Evolutionary conservation across 2,113 vertebrate genomes (phyloP), one percentile per base, ranked within the genome.

Genomic region (Agelaius tricolor): DNA sequence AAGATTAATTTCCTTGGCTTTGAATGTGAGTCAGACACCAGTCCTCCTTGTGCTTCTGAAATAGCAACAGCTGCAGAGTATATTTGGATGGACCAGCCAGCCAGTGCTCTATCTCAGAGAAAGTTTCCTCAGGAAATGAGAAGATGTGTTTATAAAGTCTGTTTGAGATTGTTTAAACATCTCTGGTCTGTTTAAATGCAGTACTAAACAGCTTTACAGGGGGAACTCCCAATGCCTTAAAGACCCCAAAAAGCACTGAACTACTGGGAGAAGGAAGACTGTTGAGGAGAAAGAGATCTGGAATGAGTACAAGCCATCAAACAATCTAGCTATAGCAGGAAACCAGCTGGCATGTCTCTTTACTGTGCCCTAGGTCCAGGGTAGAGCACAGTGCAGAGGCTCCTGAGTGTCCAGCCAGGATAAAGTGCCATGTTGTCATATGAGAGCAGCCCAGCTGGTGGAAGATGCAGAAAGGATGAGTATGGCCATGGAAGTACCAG

Each of bases 1-100:
- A 92, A 96, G 89, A 88, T 95, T 94, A 92, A 94, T 96, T 98
- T 96, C 96, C 88, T 95, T 93, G 89, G 80, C 41, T 91, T 96
- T 90, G 91, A 94, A 93, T 79, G 95, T 91, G 68, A 97, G 66
- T 91, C 76, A 89, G 95, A 96, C 62, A 89, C 41, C 35, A 63
- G 90, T 87, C 86, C 88, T 93, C 63, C 31, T 67, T 82, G 41
- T 73, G 87, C 88, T 96, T 95, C 84, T 95, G 88, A 93, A 95
- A 95, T 68, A 93, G 82, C 33, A 96, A 89, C 67, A 95, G 62
- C 89, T 95, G 67, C 66, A 81, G 67, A 93, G 58, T 72, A 41
- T 84, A 87, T 78, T 52, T 94, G 66, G 87, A 94, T 63, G 82
- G 93, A 76, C 65, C 63, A 93, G 59, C 27, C 65, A 96, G 91